These are phyloP conservation scores for Euproctis similis DNA, from an alignment of 2,888 invertebrate species.

Conservation along the genomic window DNA sequence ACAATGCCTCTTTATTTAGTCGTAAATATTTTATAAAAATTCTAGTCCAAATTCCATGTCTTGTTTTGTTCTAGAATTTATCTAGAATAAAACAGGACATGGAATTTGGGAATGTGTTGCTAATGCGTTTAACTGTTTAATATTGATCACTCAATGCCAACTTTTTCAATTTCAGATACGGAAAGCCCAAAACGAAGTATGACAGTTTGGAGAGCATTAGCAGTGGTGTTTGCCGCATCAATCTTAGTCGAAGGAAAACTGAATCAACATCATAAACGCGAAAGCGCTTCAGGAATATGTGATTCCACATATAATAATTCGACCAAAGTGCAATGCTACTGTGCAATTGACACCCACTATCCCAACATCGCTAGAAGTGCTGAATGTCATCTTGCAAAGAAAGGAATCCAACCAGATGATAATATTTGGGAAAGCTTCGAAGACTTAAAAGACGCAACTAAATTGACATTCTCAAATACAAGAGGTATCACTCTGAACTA, in stretches of 20 bases:
- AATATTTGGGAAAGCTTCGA: slow-evolving; percentile 80
- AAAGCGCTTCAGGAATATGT: slow-evolving; percentile 38
- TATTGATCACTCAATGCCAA: slow-evolving; percentile 7
- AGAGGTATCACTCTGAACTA: slow-evolving; percentile 78
- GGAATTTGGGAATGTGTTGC: no score
- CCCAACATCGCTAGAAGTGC: slow-evolving; percentile 71
- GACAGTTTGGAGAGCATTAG: slow-evolving; percentile 42
- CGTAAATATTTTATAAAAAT: no score
- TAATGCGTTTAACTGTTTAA: not conserved
- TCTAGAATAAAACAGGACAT: no score
- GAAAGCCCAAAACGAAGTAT: slow-evolving; percentile 24
- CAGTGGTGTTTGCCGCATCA: slow-evolving; percentile 33
- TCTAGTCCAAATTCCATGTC: no score
- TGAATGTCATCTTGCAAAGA: slow-evolving; percentile 81
- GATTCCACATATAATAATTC: slow-evolving; percentile 44
- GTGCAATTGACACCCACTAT: slow-evolving; percentile 30
- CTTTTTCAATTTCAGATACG: slow-evolving; percentile 37
- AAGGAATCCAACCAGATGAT: slow-evolving; percentile 74
- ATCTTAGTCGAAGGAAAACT: slow-evolving; percentile 42
- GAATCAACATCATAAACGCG: slow-evolving; percentile 40
- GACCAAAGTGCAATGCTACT: slow-evolving; percentile 54
- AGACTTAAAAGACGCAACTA: slow-evolving; percentile 76
- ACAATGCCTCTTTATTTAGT: no score
- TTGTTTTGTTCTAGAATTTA: no score
- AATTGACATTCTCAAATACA: slow-evolving; percentile 80